Evolutionary conservation across 2,888 invertebrate genomes (phyloP).

Genomic region (Polylopha cassiicola): DNA sequence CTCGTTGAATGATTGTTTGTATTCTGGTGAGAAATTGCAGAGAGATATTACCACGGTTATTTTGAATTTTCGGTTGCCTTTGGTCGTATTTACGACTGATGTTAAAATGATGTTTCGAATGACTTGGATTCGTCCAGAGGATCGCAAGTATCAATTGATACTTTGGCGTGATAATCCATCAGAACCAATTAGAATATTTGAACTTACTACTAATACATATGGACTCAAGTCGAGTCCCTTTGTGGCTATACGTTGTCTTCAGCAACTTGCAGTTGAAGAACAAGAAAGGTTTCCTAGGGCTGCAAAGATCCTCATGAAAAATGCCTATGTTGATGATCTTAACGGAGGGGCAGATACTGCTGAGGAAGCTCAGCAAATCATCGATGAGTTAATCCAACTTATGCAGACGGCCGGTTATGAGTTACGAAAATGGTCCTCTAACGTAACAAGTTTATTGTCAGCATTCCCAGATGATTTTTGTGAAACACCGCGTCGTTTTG

Average conservation of each 20-base stretch:
- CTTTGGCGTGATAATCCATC: background rate
- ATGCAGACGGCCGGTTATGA: constrained; percentile 7
- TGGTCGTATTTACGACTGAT: constrained; percentile 1
- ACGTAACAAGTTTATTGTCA: background rate
- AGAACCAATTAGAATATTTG: background rate
- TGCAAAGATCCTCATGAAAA: background rate
- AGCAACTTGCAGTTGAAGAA: constrained; percentile 5
- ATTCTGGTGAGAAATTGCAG: background rate
- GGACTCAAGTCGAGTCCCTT: constrained; percentile 17
- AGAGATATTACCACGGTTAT: background rate
- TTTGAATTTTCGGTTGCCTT: background rate
- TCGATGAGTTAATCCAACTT: background rate
- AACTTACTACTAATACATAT: constrained; percentile 10
- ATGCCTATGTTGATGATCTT: constrained; percentile 4
- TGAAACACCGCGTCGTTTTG: constrained; percentile 5
- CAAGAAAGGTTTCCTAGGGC: background rate
- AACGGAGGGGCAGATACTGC: constrained; percentile 2
- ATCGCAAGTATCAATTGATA: constrained; percentile 2
- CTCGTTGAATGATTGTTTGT: background rate
- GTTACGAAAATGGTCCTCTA: constrained; percentile 13
- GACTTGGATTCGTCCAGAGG: constrained; percentile 2
- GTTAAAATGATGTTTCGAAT: constrained; percentile 4
- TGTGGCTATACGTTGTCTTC: constrained; percentile 8
- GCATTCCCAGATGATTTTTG: constrained; percentile 5
- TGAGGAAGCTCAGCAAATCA: background rate